Evolutionary conservation across 2,797 vertebrate genomes (phyloP).

Genomic region (Steatocranus sp.): DNA sequence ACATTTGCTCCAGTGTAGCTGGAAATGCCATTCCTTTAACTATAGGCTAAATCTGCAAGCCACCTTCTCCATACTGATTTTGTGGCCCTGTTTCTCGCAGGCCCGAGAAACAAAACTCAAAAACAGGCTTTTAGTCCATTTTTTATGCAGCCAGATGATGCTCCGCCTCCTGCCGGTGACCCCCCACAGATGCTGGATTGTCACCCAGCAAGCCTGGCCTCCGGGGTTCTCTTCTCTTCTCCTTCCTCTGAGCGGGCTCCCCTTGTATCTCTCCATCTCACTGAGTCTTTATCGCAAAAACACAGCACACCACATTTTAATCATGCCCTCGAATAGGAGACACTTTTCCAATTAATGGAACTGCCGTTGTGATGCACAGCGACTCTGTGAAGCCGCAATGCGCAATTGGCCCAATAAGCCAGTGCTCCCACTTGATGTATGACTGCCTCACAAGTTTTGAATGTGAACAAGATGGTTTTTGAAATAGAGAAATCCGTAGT

Average conservation of each 20-base stretch:
- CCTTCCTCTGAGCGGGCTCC: conserved; percentile 28
- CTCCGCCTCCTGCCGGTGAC: conserved; percentile 21
- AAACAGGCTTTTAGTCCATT: conserved; percentile 10
- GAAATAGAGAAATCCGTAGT: conserved; percentile 33
- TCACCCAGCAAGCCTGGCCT: conserved; percentile 43
- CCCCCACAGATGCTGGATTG: conserved; percentile 48
- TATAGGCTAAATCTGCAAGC: conserved; percentile 40
- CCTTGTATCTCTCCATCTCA: conserved; percentile 63
- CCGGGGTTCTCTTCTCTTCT: conserved; percentile 35
- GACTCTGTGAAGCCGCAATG: conserved; percentile 53
- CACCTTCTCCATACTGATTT: neutral
- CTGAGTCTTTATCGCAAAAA: conserved; percentile 67
- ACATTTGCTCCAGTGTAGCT: conserved; percentile 21
- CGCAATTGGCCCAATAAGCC: conserved; percentile 43
- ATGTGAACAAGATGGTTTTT: conserved; percentile 55
- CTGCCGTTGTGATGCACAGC: conserved; percentile 42
- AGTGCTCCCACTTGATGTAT: conserved; percentile 45
- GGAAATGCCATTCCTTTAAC: conserved; percentile 23
- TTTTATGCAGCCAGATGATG: conserved; percentile 1
- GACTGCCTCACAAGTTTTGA: conserved; percentile 50
- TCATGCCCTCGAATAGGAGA: conserved; percentile 70
- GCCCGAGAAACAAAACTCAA: neutral
- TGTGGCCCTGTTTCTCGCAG: neutral
- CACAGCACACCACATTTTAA: conserved; percentile 74
- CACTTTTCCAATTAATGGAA: conserved; percentile 76